Evolutionary conservation across 2,797 vertebrate species (phyloP), one percentile per base, ranked within the genome.

Genomic region (Adrianichthys oophorus): DNA sequence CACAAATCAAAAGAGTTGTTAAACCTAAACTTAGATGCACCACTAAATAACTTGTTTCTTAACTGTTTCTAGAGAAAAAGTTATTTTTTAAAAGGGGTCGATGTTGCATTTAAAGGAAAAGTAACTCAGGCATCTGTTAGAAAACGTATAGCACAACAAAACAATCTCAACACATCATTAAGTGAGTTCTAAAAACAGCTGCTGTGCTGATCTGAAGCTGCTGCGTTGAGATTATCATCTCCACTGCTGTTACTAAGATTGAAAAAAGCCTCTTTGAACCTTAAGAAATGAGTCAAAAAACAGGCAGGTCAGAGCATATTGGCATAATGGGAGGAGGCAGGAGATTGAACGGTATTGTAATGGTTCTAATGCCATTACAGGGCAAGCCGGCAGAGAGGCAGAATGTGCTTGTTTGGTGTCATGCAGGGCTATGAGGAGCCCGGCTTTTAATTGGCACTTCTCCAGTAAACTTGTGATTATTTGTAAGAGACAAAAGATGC

Each of bases 401-500:
- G 19, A 15, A 1, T n/a, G 50, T 16, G 56, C 42, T 14, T 26
- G 16, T 48, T n/a, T 32, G 32, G 13, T 24, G 26, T 51, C 50
- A 48, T 6, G 19, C 45, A 24, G 37, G 32, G 26, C 18, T 21
- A 37, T 15, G 16, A 29, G 8, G 45, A 56, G 48, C 12, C 3
- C 15, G 24, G 26, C 48, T 60, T 60, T 54, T 60, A 55, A 62
- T 60, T 53, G 49, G 40, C 18, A 13, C 14, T 24, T 52, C 47
- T 43, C 45, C 48, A 12, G 37, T 59, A 64, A 57, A 59, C 57
- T 59, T 66, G 59, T 42, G 50, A 59, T 65, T 60, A 59, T 74
- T 62, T 62, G 32, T 16, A 29, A 56, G 29, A 5, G 32, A 45
- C 37, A 41, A 23, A 52, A 65, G 45, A 3, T 4, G 17, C 42